Evolutionary conservation across 92 coral and sea anemone species (phyloP), one percentile per base, ranked within the genome.

Genomic region (Parazoanthus darwini): DNA sequence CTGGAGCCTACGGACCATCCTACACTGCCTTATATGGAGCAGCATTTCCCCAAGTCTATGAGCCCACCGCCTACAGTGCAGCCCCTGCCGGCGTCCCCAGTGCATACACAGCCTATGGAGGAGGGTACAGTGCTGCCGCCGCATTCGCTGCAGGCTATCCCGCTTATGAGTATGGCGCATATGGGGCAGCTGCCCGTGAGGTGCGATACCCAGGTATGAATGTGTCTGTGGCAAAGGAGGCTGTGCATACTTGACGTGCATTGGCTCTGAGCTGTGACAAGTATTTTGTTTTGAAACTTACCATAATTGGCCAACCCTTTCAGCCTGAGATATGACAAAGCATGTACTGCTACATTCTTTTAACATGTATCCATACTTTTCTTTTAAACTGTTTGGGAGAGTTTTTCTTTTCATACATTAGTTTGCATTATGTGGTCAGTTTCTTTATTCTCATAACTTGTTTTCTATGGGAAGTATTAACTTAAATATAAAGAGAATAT

Each of bases 161-260:
- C 8, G 94, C 93, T 54, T 95, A 95, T 86, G 94, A 94, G 63
- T 89, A 73, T 51, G 77, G 90, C 77, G 68, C 96, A 16, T 93
- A 93, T 82, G 93, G 91, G 50, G 90, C 92, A 73, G 88, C 92
- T 22, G 71, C 92, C 68, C 80, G 90, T n/a, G 98, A 93, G 86
- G 92, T 93, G 66, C 94, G 96, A 54, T 93, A 93, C 82, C 91
- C 94, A 95, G 98, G 98, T 95, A 95, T 94, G 98, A 90, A 89
- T 66, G 92, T 76, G 37, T 59, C 89, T 39, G 89, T 82, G 77
- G 86, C 81, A 87, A 94, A 95, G 85, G 98, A 95, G 81, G 92
- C 94, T 8, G 91, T 95, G 93, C 92, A 91, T 85, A 93, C 89
- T 66, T 80, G 65, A 88, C 44, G 56, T 87, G 68, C 67, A 59